Base-by-base conservation (phyloP, 1,140 invertebrate genomes). In the Bombus huntii region DNA sequence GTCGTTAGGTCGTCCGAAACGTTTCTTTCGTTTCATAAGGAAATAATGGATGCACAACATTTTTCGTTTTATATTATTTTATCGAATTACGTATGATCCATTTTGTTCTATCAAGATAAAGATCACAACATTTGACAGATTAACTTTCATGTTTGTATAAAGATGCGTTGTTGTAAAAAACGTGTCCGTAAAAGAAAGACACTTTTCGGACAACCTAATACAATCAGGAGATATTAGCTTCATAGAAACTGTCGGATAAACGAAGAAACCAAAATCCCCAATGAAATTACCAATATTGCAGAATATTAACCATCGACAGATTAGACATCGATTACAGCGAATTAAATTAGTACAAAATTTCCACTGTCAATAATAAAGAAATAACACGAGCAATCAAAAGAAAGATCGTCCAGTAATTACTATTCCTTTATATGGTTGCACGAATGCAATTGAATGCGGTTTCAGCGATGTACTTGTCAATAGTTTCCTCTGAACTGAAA, bases 361-460 rank as follows among this genome's bases (percentile, higher is more conserved):
- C 13, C 31, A 37, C 8, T 4, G 68, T 39, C 18, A 37, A 0
- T 18, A 3, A 71, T 81, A 57, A 37, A 62, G 39, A 44, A 39
- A n/a, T n/a, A n/a, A 62, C 5, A 3, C 10, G 28, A n/a, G 12
- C 59, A 65, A 81, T 18, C 10, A 34, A 8, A 62, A 74, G 25
- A 42, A 37, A 3, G n/a, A 74, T 65, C 57, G 12, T n/a, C 10
- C 4, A 2, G n/a, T 59, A 59, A 59, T 42, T 74, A 71, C 68
- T 47, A 31, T 71, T 37, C 53, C 53, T 72, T 72, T 53, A 62
- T 31, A n/a, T 5, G 42, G 44, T 65, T 28, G 42, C 37, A 65
- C 42, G 42, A 57, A 74, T 81, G 73, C 57, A 57, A 85, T 81
- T 53, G 57, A n/a, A 44, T 25, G 12, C 8, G 6, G 47, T 81